These are phyloP conservation scores for Motacilla tschutschensis DNA, from an alignment of 2,113 vertebrate species.

Conservation along the genomic window DNA sequence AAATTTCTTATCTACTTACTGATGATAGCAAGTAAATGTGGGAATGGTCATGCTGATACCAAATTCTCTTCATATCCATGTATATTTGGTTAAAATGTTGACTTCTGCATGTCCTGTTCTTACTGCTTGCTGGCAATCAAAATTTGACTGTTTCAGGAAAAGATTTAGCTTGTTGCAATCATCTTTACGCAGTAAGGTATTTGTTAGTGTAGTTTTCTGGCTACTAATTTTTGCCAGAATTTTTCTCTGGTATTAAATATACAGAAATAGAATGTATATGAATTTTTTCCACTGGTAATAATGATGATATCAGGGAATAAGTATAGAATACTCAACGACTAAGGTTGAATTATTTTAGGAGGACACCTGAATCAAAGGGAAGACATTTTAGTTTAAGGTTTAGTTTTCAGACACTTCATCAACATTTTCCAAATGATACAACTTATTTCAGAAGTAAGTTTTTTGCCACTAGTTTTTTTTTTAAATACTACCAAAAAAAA, in stretches of 20 bases:
- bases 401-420: not conserved
- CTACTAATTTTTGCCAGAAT: not conserved
- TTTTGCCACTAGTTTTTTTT: not conserved
- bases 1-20: not conserved
- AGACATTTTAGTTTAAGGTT: not conserved
- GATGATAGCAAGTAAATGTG: not conserved
- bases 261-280: not conserved
- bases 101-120: not conserved
- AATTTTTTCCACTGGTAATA: not conserved
- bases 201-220: not conserved
- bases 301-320: not conserved
- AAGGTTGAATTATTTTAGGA: not conserved
- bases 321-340: not conserved
- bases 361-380: not conserved
- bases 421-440: not conserved
- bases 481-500: not conserved
- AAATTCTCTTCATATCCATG: not conserved
- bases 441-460: not conserved
- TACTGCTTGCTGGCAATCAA: not conserved
- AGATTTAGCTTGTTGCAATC: not conserved
- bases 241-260: not conserved
- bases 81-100: not conserved
- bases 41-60: not conserved
- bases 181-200: not conserved
- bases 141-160: not conserved